Evolutionary conservation across 2,888 invertebrate species (phyloP).

Genomic region (Amphipyra tragopoginis): DNA sequence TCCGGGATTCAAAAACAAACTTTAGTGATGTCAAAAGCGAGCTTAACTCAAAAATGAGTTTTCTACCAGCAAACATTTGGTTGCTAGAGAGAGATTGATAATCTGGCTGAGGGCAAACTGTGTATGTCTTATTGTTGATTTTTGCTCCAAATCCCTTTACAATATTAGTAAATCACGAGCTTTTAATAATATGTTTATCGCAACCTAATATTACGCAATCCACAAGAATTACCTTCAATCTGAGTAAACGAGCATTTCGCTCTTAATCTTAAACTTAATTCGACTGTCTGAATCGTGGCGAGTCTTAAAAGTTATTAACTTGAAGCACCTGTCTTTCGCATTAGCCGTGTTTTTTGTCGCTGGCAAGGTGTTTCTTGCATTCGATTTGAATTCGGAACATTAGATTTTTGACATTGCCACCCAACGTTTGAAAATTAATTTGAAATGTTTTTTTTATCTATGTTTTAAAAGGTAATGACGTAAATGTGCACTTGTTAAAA

Average conservation of each 20-base stretch:
- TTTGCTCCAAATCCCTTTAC: no score
- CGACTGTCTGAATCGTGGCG: slow-evolving; percentile 46
- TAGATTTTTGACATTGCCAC: slow-evolving; percentile 65
- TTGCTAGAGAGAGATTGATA: no score
- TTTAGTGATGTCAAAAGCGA: no score
- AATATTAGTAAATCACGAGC: not conserved
- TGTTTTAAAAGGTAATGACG: not conserved
- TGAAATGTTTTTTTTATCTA: slow-evolving; percentile 12
- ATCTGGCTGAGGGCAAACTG: no score
- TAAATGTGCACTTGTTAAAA: not conserved
- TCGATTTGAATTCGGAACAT: slow-evolving; percentile 72
- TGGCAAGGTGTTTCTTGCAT: slow-evolving; percentile 76
- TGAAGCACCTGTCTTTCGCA: slow-evolving; percentile 78
- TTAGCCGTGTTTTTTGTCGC: slow-evolving; percentile 73
- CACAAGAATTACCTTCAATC: slow-evolving; percentile 35
- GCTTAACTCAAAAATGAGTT: no score
- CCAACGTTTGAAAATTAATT: slow-evolving; percentile 28
- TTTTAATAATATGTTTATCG: not conserved
- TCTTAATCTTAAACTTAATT: slow-evolving; percentile 52
- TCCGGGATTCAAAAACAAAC: no score
- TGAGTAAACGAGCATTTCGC: slow-evolving; percentile 36
- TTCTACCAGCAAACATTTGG: no score
- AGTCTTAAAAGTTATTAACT: slow-evolving; percentile 59
- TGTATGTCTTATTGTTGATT: no score
- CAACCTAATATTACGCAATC: slow-evolving; percentile 11